Evolutionary conservation across 2,797 vertebrate species (phyloP).

Genomic region (Hoplostethus mediterraneus): DNA sequence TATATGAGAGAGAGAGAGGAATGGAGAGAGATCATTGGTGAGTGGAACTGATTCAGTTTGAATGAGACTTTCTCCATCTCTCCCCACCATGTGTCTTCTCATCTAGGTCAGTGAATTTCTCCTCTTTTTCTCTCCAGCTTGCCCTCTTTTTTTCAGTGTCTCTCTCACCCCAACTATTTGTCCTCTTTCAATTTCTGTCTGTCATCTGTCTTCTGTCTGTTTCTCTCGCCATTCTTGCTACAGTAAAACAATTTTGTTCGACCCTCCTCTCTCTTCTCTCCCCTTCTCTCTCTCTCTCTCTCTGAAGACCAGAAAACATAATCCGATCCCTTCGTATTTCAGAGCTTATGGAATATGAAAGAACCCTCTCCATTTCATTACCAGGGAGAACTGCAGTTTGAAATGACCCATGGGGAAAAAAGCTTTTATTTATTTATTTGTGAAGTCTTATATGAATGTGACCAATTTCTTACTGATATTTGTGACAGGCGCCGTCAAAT

Average conservation of each 20-base stretch:
- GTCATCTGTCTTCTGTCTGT: constrained; percentile 42
- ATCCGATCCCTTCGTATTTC: constrained; percentile 50
- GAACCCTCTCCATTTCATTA: constrained; percentile 41
- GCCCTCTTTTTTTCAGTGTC: neutral
- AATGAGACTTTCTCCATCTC: constrained; percentile 38
- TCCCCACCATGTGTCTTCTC: constrained; percentile 29
- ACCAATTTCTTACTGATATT: constrained; percentile 7
- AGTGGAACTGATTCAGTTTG: constrained; percentile 39
- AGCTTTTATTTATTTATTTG: constrained; percentile 15
- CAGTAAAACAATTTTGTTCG: constrained; percentile 31
- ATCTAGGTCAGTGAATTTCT: constrained; percentile 40
- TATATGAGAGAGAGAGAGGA: neutral
- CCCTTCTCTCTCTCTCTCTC: neutral
- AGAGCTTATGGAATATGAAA: constrained; percentile 56
- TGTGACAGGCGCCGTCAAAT: constrained; percentile 31
- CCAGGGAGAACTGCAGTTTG: constrained; percentile 13
- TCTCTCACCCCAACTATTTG: neutral
- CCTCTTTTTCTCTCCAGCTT: neutral
- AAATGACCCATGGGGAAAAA: constrained; percentile 21
- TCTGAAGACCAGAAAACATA: constrained; percentile 33
- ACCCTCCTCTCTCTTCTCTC: neutral
- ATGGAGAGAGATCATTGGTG: constrained; percentile 5
- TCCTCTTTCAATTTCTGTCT: constrained; percentile 4
- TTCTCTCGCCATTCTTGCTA: constrained; percentile 18
- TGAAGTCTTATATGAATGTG: constrained; percentile 8